Evolutionary conservation across 2,113 vertebrate genomes (phyloP), one percentile per base, ranked within the genome.

Genomic region (Lucifuga dentata): DNA sequence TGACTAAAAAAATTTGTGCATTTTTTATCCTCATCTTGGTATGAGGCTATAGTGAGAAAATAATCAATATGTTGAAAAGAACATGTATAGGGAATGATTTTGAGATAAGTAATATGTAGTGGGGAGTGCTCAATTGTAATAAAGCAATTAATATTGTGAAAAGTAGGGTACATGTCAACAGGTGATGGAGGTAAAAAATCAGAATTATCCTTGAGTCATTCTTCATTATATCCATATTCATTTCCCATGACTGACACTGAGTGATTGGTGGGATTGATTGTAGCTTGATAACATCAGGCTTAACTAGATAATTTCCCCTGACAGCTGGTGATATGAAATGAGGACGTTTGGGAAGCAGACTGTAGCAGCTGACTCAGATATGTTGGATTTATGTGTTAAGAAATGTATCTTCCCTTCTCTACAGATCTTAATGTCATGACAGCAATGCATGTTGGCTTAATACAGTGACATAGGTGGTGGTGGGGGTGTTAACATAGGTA

Each of bases 221-320:
- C 43, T 45, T 80, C 62, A 68, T 71, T 68, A 72, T 61, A 60
- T 20, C 66, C 55, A 52, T 58, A 33, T 64, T 65, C 39, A 66
- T 51, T 70, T 63, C 5, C 26, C 33, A 11, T 41, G 53, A 11
- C 21, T 44, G 61, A 66, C 61, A 43, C 20, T 50, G 39, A 1
- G 13, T 55, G 50, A 79, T 57, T 72, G 33, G 51, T 70, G 32
- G 24, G 48, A 66, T 19, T 35, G 45, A 68, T 29, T 29, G 26
- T 75, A 73, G 56, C 17, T 52, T 62, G 40, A 59, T 76, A 60
- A 77, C 55, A 69, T 35, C 21, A 19, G 45, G 49, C 44, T 50
- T 26, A 39, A 44, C 58, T 24, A 46, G 69, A 57, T 74, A 4
- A 80, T 81, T 77, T 80, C 62, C 66, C 46, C 48, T 67, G 62